Conservation (phyloP, 2,888 invertebrate genomes). For the Scotopteryx bipunctaria region DNA sequence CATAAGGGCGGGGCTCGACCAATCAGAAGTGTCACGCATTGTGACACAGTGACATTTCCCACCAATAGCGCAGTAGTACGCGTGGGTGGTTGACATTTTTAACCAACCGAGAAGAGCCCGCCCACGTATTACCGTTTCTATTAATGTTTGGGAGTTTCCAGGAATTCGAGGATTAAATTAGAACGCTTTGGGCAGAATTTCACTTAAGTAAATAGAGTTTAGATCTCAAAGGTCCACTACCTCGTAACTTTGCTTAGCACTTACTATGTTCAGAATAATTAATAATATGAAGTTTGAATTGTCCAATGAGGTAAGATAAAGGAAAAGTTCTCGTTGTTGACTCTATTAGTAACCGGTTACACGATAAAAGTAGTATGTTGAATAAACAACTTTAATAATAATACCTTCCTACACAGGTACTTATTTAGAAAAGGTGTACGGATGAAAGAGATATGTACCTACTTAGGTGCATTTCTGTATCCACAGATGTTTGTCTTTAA, state of each 20-base stretch:
- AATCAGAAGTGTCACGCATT: slow-evolving; percentile 73
- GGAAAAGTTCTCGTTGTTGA: too few species aligned
- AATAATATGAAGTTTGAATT: too few species aligned
- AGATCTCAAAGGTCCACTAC: background rate
- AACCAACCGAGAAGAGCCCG: slow-evolving; percentile 60
- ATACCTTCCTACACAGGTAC: too few species aligned
- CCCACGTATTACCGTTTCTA: slow-evolving; percentile 48
- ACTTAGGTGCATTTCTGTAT: too few species aligned
- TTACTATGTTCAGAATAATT: background rate
- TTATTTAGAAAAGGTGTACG: too few species aligned
- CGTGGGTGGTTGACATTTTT: slow-evolving; percentile 70
- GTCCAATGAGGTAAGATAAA: too few species aligned
- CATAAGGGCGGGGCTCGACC: slow-evolving; percentile 64
- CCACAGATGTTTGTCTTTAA: too few species aligned
- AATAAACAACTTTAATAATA: too few species aligned
- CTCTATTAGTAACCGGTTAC: too few species aligned
- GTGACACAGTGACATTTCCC: slow-evolving; percentile 77
- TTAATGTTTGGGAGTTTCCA: slow-evolving; percentile 26
- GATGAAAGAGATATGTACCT: too few species aligned
- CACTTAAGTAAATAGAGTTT: slow-evolving; percentile 1
- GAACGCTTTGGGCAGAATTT: background rate
- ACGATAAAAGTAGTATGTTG: too few species aligned
- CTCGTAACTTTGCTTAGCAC: background rate
- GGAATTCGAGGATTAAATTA: slow-evolving; percentile 11
- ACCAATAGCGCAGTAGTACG: slow-evolving; percentile 61